Conservation (phyloP, 2,888 invertebrate genomes). For the Buathra laborator region DNA sequence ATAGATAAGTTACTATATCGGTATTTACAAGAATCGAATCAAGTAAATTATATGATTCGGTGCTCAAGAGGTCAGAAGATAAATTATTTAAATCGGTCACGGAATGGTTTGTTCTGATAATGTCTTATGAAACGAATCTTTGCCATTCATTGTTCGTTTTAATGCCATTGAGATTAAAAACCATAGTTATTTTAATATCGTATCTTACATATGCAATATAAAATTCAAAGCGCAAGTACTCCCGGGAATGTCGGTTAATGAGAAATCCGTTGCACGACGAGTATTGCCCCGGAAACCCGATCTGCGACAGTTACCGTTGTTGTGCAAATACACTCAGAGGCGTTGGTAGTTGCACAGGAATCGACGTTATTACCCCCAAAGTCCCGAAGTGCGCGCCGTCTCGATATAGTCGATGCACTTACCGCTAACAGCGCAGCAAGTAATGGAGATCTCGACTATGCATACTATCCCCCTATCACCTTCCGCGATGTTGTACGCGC, state of each 20-base stretch:
- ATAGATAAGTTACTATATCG: too few relatives aligned
- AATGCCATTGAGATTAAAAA: too few relatives aligned
- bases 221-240: neutral
- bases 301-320: neutral
- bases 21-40: too few relatives aligned
- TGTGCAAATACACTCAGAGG: constrained; percentile 3
- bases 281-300: neutral
- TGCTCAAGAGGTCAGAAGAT: too few relatives aligned
- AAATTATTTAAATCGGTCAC: too few relatives aligned
- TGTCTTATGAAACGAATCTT: too few relatives aligned
- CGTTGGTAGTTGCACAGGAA: constrained; percentile 10
- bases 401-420: constrained; percentile 73
- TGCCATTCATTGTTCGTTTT: too few relatives aligned
- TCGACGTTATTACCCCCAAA: constrained; percentile 17
- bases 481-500: neutral
- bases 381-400: constrained; percentile 22
- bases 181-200: too few relatives aligned
- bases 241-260: neutral
- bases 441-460: constrained; percentile 69
- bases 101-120: too few relatives aligned
- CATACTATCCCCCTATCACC: constrained; percentile 22
- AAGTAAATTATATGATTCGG: too few relatives aligned
- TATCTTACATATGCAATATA: neutral
- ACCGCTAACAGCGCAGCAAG: constrained; percentile 73
- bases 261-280: neutral